phyloP scores from a whole-genome alignment of 2,888 invertebrate genomes.

The Nephrotoma guestfalica region DNA sequence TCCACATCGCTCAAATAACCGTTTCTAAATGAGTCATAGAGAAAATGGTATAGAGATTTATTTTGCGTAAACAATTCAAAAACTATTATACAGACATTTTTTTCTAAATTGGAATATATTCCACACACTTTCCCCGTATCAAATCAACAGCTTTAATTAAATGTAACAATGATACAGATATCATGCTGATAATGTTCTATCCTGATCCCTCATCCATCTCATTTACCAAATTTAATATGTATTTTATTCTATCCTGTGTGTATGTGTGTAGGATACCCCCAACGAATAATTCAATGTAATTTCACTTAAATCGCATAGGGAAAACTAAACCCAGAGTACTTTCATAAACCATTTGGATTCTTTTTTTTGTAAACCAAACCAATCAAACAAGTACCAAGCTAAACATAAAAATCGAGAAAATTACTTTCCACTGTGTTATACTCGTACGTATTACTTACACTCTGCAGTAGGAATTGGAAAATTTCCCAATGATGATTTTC shows the following conservation, averaged over 20 bases:
- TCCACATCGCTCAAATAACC: too few species aligned
- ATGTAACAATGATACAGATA: background rate
- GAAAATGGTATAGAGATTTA: too few species aligned
- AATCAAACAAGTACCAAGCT: background rate
- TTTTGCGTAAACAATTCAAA: too few species aligned
- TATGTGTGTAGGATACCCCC: background rate
- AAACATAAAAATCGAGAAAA: background rate
- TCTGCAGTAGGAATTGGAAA: background rate
- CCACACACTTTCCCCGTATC: too few species aligned
- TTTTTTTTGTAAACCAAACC: background rate
- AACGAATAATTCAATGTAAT: background rate
- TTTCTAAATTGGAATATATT: too few species aligned
- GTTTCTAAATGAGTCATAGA: too few species aligned
- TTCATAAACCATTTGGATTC: background rate
- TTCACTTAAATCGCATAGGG: background rate
- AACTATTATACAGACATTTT: too few species aligned
- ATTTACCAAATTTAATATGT: background rate
- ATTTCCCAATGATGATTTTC: background rate
- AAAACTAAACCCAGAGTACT: background rate
- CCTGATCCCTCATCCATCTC: background rate
- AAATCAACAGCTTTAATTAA: background rate
- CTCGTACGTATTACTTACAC: background rate
- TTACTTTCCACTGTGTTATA: background rate
- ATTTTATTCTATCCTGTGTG: background rate
- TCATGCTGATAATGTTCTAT: background rate